These are phyloP conservation scores for Colaptes auratus DNA, from an alignment of 2,113 vertebrate species.

Conservation along the genomic window DNA sequence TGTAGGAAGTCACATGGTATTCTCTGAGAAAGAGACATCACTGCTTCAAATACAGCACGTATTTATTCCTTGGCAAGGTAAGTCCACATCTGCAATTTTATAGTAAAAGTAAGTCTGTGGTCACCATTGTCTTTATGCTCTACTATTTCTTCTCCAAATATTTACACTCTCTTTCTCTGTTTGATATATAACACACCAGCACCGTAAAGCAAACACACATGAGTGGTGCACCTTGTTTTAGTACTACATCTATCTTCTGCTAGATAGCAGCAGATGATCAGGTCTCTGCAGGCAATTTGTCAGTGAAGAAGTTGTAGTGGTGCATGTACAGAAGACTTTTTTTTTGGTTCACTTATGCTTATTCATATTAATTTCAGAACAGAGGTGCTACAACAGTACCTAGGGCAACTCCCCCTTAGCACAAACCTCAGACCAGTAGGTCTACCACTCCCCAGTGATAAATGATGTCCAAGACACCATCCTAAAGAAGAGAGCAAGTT, in stretches of 20 bases:
- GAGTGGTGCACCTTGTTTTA: neutral
- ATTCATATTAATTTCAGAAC: neutral
- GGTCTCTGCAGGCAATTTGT: neutral
- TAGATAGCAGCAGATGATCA: neutral
- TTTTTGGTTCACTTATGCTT: neutral
- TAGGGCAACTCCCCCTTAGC: neutral
- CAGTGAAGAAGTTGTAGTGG: neutral
- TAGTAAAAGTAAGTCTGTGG: neutral
- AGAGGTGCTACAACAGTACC: neutral
- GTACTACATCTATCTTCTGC: neutral
- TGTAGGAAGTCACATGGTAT: neutral
- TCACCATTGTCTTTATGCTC: neutral
- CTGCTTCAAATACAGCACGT: neutral
- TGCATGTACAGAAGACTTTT: neutral
- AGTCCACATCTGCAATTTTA: neutral
- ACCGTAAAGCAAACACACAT: neutral
- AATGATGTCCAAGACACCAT: neutral
- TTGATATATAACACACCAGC: neutral
- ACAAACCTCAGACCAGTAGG: neutral
- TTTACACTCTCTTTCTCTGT: neutral
- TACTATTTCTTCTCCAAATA: neutral
- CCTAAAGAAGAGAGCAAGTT: neutral
- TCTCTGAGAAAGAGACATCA: neutral
- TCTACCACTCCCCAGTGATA: neutral
- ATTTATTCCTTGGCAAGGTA: neutral